These are phyloP conservation scores for Corythornis madagascariensis DNA, from an alignment of 2,113 vertebrate genomes.

Conservation along the genomic window DNA sequence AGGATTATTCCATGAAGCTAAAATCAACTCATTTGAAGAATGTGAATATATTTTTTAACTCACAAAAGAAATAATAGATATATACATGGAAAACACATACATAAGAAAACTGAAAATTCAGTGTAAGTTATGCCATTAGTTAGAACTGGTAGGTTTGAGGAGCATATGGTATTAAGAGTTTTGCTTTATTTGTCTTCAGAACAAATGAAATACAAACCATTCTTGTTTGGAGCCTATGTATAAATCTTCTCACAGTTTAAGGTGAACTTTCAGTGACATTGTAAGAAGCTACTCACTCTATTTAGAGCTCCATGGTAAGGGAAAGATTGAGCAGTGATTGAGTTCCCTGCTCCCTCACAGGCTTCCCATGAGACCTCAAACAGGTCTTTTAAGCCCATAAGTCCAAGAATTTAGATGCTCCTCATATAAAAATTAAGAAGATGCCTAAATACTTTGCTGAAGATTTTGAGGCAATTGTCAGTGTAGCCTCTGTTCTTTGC, in stretches of 20 bases:
- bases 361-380: not conserved
- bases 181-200: not conserved
- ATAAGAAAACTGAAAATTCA: not conserved
- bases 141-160: not conserved
- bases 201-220: not conserved
- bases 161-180: not conserved
- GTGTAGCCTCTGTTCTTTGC: not conserved
- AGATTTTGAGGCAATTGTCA: not conserved
- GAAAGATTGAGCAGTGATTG: not conserved
- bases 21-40: not conserved
- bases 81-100: not conserved
- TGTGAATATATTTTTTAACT: not conserved
- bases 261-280: not conserved
- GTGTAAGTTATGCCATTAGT: not conserved
- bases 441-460: not conserved
- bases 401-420: not conserved
- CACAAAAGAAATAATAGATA: not conserved
- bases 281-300: not conserved
- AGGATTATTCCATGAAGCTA: not conserved
- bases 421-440: not conserved
- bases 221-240: not conserved
- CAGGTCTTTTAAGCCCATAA: not conserved
- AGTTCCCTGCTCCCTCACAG: not conserved
- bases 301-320: not conserved
- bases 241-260: not conserved